Percentiles rank a stretch among this genome's conserved stretches.
These are phyloP conservation scores for Loxodonta africana DNA, from an alignment of 2,113 vertebrate genomes.

Conservation along the genomic window DNA sequence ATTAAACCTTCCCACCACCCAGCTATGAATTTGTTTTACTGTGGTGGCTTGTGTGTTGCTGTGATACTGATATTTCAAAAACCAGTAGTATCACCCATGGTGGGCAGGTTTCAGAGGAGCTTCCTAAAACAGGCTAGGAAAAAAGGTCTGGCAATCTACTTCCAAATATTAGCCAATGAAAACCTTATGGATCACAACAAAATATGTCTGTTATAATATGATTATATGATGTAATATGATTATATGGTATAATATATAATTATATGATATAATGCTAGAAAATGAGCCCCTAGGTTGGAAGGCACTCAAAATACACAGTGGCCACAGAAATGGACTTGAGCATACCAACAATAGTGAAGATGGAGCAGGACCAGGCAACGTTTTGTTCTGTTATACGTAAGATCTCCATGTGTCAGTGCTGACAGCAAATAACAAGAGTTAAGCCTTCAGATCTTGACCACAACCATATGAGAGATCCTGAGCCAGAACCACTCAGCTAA, in stretches of 20 bases:
- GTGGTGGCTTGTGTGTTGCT: neutral
- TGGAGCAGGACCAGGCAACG: neutral
- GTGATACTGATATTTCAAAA: neutral
- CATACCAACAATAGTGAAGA: neutral
- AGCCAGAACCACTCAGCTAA: neutral
- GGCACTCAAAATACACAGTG: too few species aligned
- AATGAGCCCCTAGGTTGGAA: neutral
- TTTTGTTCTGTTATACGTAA: rapidly evolving
- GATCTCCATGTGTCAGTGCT: neutral
- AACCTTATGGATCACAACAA: neutral
- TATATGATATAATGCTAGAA: neutral
- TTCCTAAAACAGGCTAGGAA: neutral
- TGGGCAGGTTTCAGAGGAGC: neutral
- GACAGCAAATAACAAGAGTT: neutral
- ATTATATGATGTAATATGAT: too few species aligned
- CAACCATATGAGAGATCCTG: neutral
- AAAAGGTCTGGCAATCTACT: neutral
- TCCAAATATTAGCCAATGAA: neutral
- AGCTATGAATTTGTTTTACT: neutral
- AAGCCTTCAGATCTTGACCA: neutral
- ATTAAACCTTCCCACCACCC: neutral
- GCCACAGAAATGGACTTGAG: neutral
- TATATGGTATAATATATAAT: too few species aligned
- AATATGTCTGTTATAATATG: neutral
- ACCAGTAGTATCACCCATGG: neutral